A percentile compares a stretch with the other conserved stretches of the same genome.
Evolutionary conservation across 2,797 vertebrate genomes (phyloP).

Genomic region (Chelonia mydas): DNA sequence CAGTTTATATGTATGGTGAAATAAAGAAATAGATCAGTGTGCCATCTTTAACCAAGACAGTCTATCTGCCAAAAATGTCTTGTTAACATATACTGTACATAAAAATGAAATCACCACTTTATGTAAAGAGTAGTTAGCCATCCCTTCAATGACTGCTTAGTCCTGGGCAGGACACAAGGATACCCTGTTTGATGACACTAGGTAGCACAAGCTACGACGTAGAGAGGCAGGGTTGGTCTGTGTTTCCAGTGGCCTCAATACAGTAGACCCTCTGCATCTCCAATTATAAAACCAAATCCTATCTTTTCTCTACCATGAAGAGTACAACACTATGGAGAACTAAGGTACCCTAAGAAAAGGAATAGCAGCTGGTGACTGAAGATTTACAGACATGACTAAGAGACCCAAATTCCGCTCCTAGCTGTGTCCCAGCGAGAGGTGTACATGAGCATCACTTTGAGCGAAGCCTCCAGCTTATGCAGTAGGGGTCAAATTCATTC

Average conservation of each 20-base stretch:
- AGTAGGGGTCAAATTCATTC: fast-evolving
- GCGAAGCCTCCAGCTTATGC: neutral
- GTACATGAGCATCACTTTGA: neutral
- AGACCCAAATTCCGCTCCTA: neutral
- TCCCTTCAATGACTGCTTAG: neutral
- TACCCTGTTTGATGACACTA: neutral
- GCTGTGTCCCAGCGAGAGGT: neutral
- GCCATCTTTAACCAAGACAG: neutral
- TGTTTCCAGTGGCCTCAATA: fast-evolving
- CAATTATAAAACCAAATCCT: fast-evolving
- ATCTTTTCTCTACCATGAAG: neutral
- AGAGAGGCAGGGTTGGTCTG: fast-evolving
- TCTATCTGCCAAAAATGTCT: fast-evolving
- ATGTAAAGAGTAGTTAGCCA: fast-evolving
- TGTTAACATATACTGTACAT: fast-evolving
- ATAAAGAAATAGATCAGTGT: neutral
- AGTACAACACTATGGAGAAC: neutral
- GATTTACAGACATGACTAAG: fast-evolving
- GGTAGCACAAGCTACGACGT: neutral
- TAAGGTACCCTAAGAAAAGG: fast-evolving
- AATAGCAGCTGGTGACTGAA: neutral
- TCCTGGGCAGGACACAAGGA: fast-evolving
- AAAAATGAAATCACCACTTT: neutral
- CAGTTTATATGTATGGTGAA: neutral
- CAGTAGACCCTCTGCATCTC: fast-evolving